Percentiles rank a stretch among this genome's conserved stretches.
Conservation (phyloP, 2,888 invertebrate genomes). For the Lacanobia oleracea region DNA sequence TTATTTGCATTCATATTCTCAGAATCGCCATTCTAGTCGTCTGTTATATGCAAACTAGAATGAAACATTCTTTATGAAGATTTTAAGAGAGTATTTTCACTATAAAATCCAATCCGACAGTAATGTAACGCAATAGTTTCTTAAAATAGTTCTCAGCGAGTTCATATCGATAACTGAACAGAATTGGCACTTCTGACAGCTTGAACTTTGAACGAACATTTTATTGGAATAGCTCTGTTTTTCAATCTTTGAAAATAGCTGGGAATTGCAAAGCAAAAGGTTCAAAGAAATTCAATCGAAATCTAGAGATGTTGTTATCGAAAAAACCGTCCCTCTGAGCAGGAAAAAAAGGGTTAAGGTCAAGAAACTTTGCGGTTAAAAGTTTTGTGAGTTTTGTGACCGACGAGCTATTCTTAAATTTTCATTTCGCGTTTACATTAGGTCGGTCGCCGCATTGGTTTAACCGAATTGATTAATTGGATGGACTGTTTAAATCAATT, state of each 20-base stretch:
- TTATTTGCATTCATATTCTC: conserved; percentile 22
- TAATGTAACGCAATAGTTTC: conserved; percentile 2
- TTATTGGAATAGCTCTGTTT: conserved; percentile 39
- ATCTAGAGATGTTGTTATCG: not conserved
- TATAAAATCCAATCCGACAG: conserved; percentile 6
- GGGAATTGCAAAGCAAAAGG: conserved; percentile 9
- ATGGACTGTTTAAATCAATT: no score
- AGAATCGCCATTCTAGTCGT: not conserved
- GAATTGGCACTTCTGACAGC: conserved; percentile 34
- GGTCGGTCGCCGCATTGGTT: no score
- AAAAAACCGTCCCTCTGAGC: not conserved
- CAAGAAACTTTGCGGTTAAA: not conserved
- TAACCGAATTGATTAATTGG: no score
- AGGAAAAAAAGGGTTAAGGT: not conserved
- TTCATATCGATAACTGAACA: conserved; percentile 28
- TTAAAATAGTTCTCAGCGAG: conserved; percentile 8
- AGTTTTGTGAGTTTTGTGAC: not conserved
- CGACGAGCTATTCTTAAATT: not conserved
- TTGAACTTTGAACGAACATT: conserved; percentile 28
- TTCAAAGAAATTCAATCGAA: conserved; percentile 22
- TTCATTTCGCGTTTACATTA: not conserved
- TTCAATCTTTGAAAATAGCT: conserved; percentile 38
- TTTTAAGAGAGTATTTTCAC: conserved; percentile 1
- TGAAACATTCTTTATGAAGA: not conserved
- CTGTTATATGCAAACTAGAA: not conserved